Evolutionary conservation across 1,140 invertebrate species (phyloP), one percentile per base, ranked within the genome.

Genomic region (Formica selysi): DNA sequence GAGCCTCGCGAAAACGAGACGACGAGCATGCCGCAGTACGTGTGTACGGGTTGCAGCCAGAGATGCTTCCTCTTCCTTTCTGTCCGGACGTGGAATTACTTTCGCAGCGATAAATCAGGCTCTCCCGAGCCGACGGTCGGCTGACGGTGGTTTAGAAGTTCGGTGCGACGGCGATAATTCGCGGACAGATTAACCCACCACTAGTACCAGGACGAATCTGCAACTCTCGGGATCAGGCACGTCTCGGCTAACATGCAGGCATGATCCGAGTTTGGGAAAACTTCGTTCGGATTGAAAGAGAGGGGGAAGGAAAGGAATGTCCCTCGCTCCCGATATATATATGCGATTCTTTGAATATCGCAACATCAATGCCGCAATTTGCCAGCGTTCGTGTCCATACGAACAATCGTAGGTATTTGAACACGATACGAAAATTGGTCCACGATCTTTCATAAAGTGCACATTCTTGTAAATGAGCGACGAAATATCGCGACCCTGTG

Each of bases 231-330:
- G 78, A 90, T 86, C 87, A 86, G 81, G 89, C 89, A 90, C 89
- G 88, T 90, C 80, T 38, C 79, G 80, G 78, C 68, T 86, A 90
- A 87, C 80, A 67, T 57, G 88, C 76, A 61, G 87, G 62, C 89
- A 90, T 84, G 86, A 87, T 86, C 62, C 76, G 89, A 90, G 86
- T 90, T 90, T 87, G 88, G 74, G 67, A 83, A 90, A 90, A 86
- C 83, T 87, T 78, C 54, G 62, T 41, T 22, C 10, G 11, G 44
- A n/a, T 38, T 29, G 48, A 4, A 32, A 32, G 32, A 3, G 41
- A 44, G 26, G 41, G 32, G 16, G 48, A 11, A 13, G 36, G 44
- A 16, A 51, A 19, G 41, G n/a, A 26, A 41, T 29, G 11, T 6
- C 19, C 38, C 38, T 29, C 61, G 59, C 11, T 19, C 16, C 54